phyloP scores from a whole-genome alignment of 1,140 invertebrate genomes.

The Diorhabda sublineata region DNA sequence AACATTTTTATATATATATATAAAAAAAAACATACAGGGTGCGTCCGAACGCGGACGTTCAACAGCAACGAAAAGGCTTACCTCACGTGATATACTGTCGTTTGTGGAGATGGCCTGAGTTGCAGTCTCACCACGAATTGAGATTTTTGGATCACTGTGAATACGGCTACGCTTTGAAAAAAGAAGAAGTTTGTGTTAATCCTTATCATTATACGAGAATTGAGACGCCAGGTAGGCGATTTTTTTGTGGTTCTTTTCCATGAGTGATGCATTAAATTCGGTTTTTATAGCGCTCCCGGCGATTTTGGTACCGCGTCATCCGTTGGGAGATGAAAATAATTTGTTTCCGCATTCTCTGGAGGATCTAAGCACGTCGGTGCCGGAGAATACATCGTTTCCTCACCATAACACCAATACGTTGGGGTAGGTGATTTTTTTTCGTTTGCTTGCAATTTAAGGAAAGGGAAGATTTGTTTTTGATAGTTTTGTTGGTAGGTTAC shows the following conservation, averaged over 20 bases:
- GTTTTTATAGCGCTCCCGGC: slow-evolving; percentile 67
- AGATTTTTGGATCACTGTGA: slow-evolving; percentile 86
- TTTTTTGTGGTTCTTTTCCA: not conserved
- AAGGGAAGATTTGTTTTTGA: slow-evolving; percentile 1
- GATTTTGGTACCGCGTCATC: slow-evolving; percentile 72
- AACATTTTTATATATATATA: too few species aligned
- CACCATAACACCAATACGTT: slow-evolving; percentile 50
- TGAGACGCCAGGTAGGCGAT: slow-evolving; percentile 69
- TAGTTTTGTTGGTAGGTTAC: slow-evolving; percentile 31
- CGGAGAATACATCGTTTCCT: slow-evolving; percentile 61
- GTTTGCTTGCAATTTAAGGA: not conserved
- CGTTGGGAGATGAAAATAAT: slow-evolving; percentile 53
- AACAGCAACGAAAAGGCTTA: slow-evolving; percentile 81
- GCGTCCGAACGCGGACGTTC: slow-evolving; percentile 55
- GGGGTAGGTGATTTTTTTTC: slow-evolving; percentile 32
- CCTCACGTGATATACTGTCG: slow-evolving; percentile 96
- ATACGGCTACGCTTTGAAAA: slow-evolving; percentile 85
- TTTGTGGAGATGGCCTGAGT: slow-evolving; percentile 95
- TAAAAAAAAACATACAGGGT: slow-evolving; percentile 46
- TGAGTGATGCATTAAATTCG: not conserved
- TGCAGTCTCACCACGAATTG: slow-evolving; percentile 90
- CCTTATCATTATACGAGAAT: slow-evolving; percentile 94
- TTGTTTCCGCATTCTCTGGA: slow-evolving; percentile 55
- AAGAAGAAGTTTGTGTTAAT: slow-evolving; percentile 93
- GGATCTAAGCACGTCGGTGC: slow-evolving; percentile 63